Evolutionary conservation across 2,113 vertebrate genomes (phyloP), one percentile per base, ranked within the genome.

Genomic region (Megaceryle maxima): DNA sequence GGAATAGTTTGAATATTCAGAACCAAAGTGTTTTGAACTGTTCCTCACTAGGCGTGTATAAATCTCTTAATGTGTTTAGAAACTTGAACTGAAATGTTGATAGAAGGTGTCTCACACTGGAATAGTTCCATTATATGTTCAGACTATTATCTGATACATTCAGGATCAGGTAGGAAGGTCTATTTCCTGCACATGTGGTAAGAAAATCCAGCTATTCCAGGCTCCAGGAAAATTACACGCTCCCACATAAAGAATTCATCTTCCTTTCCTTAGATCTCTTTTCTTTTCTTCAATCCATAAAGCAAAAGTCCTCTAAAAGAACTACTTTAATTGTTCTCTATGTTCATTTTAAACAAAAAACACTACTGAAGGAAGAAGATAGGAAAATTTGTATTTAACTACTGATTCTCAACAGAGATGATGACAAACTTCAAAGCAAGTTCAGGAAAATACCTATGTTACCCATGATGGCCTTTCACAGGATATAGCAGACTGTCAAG

Each of bases 101-200:
- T 55, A 44, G 50, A 87, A 69, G 48, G 69, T 55, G 44, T 92
- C 15, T 95, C 44, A 62, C n/a, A 35, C 24, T 57, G 13, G 37
- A 88, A 57, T 59, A 86, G 69, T 59, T 94, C 59, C 31, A 85
- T 92, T 87, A 55, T 62, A 84, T 63, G 68, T 46, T 48, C 26
- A 88, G 67, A 21, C 35, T 64, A 95, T 90, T 95, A 96, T 83
- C 73, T 73, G 88, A 89, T 75, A 82, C n/a, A 60, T 66, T 87
- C 80, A 92, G 80, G 73, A 78, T 9, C 1, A 7, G 69, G 90
- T 96, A 93, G 94, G 94, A 96, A 96, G 95, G 74, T 86, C 70
- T 93, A 90, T 88, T 96, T 97, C 95, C 96, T 96, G 95, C 62
- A 73, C 87, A 94, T 87, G 86, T 90, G 94, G 80, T 93, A 92